Conservation (phyloP, 1,140 invertebrate species). For the Xylocopa sonorina region DNA sequence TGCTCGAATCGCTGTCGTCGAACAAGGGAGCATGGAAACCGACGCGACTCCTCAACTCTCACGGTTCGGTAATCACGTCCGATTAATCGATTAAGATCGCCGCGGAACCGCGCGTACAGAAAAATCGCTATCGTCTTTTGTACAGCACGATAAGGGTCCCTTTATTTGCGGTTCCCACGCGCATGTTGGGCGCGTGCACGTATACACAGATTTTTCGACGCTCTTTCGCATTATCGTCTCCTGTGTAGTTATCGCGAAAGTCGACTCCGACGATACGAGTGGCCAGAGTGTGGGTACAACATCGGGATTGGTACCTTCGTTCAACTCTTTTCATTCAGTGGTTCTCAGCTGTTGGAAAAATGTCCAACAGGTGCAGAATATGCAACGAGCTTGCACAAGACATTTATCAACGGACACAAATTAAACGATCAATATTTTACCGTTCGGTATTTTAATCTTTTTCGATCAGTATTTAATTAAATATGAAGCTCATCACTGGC, state of each 20-base stretch:
- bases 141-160: slow-evolving; percentile 42
- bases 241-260: slow-evolving; percentile 62
- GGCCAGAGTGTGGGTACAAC: slow-evolving; percentile 39
- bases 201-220: slow-evolving; percentile 61
- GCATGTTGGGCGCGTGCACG: slow-evolving; percentile 33
- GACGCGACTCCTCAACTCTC: slow-evolving; percentile 11
- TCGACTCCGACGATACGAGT: slow-evolving; percentile 56
- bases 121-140: slow-evolving; percentile 57
- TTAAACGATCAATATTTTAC: no score
- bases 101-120: slow-evolving; percentile 7
- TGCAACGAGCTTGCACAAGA: no score
- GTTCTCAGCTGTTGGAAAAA: slow-evolving; percentile 38
- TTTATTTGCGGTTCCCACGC: slow-evolving; percentile 67
- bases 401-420: no score
- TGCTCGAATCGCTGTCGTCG: neutral
- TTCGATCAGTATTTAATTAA: no score
- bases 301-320: slow-evolving; percentile 49
- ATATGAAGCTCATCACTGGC: no score
- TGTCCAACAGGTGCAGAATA: neutral
- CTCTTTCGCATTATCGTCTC: slow-evolving; percentile 56
- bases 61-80: slow-evolving; percentile 31
- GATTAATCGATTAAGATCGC: slow-evolving; percentile 27
- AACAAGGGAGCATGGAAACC: slow-evolving; percentile 21
- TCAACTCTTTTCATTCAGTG: slow-evolving; percentile 34
- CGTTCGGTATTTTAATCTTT: no score